Conservation (phyloP, 2,888 invertebrate species). For the Cerceris rybyensis region DNA sequence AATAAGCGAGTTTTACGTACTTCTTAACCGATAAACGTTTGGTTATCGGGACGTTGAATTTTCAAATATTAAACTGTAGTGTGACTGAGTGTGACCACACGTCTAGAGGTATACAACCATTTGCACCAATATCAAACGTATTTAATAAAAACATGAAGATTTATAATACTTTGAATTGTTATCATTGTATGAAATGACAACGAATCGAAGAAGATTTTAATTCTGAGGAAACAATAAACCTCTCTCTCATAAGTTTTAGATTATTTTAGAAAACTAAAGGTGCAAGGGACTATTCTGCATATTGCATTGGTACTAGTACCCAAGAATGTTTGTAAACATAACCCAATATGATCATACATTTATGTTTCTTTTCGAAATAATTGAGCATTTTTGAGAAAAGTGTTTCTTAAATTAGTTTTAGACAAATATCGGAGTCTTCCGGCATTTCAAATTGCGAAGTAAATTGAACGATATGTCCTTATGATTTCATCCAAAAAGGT, state of each 20-base stretch:
- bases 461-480: too few species aligned
- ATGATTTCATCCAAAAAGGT: too few species aligned
- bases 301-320: neutral
- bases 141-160: too few species aligned
- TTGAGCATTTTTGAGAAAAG: too few species aligned
- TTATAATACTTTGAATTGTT: too few species aligned
- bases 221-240: too few species aligned
- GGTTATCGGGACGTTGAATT: conserved; percentile 11
- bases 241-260: too few species aligned
- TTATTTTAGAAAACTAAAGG: neutral
- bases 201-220: too few species aligned
- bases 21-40: neutral
- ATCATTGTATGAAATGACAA: too few species aligned
- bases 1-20: neutral
- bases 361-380: neutral
- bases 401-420: too few species aligned
- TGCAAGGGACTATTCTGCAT: neutral
- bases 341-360: neutral
- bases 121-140: neutral
- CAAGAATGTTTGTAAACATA: conserved; percentile 3
- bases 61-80: conserved; percentile 33
- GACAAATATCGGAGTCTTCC: too few species aligned
- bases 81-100: neutral
- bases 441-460: too few species aligned
- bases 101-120: neutral